Conservation (phyloP, 2,888 invertebrate genomes). For the Dorcus hopei region DNA sequence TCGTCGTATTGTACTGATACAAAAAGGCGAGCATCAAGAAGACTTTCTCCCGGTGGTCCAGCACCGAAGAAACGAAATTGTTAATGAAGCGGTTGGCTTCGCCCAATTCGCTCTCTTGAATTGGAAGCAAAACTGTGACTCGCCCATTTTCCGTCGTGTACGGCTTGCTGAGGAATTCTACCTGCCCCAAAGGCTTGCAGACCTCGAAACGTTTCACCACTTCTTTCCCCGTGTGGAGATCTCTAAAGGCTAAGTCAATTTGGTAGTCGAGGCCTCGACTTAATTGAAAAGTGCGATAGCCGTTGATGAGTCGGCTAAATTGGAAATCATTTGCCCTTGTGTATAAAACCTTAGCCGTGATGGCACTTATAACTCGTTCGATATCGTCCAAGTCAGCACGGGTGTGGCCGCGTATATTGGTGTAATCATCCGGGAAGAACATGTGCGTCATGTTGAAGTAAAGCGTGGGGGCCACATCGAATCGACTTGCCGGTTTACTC, state of each 20-base stretch:
- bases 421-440: constrained; percentile 77
- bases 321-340: constrained; percentile 54
- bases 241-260: constrained; percentile 65
- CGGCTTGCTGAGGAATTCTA: constrained; percentile 87
- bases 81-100: constrained; percentile 66
- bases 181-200: constrained; percentile 79
- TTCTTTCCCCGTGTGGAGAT: constrained; percentile 48
- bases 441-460: constrained; percentile 82
- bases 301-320: constrained; percentile 61
- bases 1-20: constrained; percentile 60
- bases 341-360: constrained; percentile 14
- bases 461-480: constrained; percentile 83
- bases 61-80: constrained; percentile 62
- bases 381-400: constrained; percentile 70
- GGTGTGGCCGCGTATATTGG: constrained; percentile 62
- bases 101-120: constrained; percentile 56
- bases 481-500: constrained; percentile 67
- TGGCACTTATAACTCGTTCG: constrained; percentile 8
- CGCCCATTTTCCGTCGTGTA: constrained; percentile 93
- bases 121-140: constrained; percentile 72
- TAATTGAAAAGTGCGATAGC: constrained; percentile 76
- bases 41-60: constrained; percentile 76
- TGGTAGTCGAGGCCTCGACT: constrained; percentile 83
- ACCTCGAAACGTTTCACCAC: constrained; percentile 68
- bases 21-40: constrained; percentile 72